phyloP scores from a whole-genome alignment of 2,113 vertebrate genomes.

The Polypterus bichir region DNA sequence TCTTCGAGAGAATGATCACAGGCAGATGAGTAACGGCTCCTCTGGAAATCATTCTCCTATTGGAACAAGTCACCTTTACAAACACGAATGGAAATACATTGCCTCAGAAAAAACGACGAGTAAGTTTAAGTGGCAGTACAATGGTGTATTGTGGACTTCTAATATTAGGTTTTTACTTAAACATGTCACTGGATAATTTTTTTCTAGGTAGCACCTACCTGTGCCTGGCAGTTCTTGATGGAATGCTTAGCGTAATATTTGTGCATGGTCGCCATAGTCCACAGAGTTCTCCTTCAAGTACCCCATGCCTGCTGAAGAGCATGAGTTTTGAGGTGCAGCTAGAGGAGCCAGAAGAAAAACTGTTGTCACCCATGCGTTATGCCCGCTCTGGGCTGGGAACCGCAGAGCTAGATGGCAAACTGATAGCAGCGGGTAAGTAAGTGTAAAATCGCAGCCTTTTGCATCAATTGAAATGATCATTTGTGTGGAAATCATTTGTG shows the following conservation, averaged over 20 bases:
- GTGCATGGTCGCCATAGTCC: constrained; percentile 89
- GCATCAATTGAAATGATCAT: no score
- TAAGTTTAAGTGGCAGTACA: constrained; percentile 44
- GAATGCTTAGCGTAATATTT: constrained; percentile 86
- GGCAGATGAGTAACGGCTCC: constrained; percentile 84
- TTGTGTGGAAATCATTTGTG: not conserved
- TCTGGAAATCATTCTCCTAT: constrained; percentile 80
- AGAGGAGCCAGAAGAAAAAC: constrained; percentile 63
- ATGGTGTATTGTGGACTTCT: not conserved
- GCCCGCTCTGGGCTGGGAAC: constrained; percentile 88
- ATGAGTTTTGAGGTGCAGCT: constrained; percentile 83
- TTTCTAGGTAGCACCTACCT: constrained; percentile 78
- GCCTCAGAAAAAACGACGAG: constrained; percentile 94
- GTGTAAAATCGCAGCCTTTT: not conserved
- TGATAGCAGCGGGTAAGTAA: constrained; percentile 78
- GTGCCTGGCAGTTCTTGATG: constrained; percentile 89
- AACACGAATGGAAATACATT: constrained; percentile 96
- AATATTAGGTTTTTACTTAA: not conserved
- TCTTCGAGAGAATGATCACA: constrained; percentile 83
- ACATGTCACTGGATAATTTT: not conserved
- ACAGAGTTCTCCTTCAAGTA: constrained; percentile 81
- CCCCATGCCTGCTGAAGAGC: constrained; percentile 85
- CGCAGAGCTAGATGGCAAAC: constrained; percentile 62
- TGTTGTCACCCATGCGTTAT: constrained; percentile 88
- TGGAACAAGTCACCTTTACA: constrained; percentile 65